Percentiles rank a stretch among this genome's conserved stretches.
Evolutionary conservation across 2,113 vertebrate species (phyloP).

Genomic region (Corynorhinus townsendii): DNA sequence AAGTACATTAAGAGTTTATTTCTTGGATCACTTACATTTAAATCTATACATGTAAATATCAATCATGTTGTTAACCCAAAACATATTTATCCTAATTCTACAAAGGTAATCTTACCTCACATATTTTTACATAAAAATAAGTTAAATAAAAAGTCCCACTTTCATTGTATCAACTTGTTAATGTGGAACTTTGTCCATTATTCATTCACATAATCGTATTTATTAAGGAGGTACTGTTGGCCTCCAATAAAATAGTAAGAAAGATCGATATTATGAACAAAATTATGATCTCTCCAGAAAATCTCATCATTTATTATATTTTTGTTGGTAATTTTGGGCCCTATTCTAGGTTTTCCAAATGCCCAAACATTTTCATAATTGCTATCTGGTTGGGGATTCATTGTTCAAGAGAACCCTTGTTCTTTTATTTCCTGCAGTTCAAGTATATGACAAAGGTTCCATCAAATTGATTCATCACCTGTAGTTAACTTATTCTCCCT

Average conservation of each 20-base stretch:
- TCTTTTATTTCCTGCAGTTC: not conserved
- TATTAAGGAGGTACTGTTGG: not conserved
- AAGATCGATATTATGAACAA: not conserved
- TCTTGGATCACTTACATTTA: not conserved
- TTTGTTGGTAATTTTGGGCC: not conserved
- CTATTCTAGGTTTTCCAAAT: not conserved
- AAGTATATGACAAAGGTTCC: not conserved
- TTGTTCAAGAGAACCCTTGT: not conserved
- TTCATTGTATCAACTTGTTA: not conserved
- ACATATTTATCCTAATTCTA: not conserved
- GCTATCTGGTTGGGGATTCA: not conserved
- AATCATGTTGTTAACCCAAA: not conserved
- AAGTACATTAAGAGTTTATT: not conserved
- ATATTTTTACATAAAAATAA: not conserved
- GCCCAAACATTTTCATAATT: not conserved
- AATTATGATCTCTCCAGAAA: not conserved
- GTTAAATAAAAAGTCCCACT: not conserved
- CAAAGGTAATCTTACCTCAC: not conserved
- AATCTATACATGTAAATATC: not conserved
- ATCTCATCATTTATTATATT: not conserved
- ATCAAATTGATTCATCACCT: not conserved
- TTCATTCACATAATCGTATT: not conserved
- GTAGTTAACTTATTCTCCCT: not conserved
- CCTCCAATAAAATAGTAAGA: not conserved
- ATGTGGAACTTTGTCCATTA: not conserved